Evolutionary conservation across 2,113 vertebrate species (phyloP).

Genomic region (Poeciliopsis occidentalis): DNA sequence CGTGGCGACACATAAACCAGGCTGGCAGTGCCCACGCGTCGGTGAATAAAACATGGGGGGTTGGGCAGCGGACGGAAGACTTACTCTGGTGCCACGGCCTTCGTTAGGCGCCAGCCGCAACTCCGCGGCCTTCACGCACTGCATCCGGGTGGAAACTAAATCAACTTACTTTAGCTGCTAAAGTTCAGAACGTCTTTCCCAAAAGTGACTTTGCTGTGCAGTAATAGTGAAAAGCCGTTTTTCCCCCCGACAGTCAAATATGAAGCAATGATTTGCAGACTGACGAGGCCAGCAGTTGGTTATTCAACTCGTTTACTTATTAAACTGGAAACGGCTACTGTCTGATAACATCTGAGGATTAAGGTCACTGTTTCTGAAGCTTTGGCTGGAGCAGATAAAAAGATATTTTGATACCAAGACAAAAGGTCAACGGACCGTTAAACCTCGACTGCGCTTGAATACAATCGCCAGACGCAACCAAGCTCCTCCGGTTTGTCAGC

Average conservation of each 20-base stretch:
- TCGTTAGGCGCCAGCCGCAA: not conserved
- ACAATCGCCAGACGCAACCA: not conserved
- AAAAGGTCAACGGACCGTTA: not conserved
- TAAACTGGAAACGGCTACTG: not conserved
- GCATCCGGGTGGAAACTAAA: not conserved
- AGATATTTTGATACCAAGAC: not conserved
- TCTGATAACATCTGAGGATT: not conserved
- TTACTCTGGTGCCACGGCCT: slow-evolving; percentile 19
- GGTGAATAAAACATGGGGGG: slow-evolving; percentile 80
- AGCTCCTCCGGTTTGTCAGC: not conserved
- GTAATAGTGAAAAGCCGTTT: too few relatives aligned
- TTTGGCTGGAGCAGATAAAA: not conserved
- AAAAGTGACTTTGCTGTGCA: too few relatives aligned
- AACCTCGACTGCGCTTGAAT: not conserved
- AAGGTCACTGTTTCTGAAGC: not conserved
- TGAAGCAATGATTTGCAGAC: not conserved
- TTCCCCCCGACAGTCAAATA: not conserved
- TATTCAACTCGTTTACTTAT: not conserved
- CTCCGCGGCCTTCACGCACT: not conserved
- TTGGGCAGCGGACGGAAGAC: slow-evolving; percentile 23
- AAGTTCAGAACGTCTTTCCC: too few relatives aligned
- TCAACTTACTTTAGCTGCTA: too few relatives aligned
- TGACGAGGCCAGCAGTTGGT: not conserved
- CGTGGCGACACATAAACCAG: slow-evolving; percentile 68
- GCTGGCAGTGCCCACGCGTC: slow-evolving; percentile 73